Conservation (phyloP, 2,797 vertebrate species). For the Sphaeramia orbicularis region DNA sequence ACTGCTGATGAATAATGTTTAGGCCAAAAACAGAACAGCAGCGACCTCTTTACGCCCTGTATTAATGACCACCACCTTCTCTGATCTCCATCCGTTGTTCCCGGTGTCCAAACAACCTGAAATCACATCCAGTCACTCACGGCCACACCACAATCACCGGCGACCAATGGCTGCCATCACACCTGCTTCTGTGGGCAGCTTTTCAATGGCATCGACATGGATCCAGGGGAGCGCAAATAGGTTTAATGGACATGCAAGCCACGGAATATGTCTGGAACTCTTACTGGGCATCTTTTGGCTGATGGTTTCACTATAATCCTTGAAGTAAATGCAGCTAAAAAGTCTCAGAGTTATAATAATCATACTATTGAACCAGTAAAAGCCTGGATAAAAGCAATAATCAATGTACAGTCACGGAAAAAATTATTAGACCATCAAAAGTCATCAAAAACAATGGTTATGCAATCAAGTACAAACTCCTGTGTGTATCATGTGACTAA, state of each 20-base stretch:
- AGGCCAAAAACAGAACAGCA: conserved; percentile 28
- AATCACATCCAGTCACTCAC: conserved; percentile 55
- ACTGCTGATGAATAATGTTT: conserved; percentile 64
- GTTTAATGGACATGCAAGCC: conserved; percentile 9
- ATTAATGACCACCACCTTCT: conserved; percentile 50
- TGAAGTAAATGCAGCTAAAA: not conserved
- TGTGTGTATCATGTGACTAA: too few species aligned
- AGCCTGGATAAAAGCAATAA: too few species aligned
- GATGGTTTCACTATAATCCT: too few species aligned
- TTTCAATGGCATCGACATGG: conserved; percentile 10
- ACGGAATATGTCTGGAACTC: not conserved
- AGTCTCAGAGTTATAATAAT: too few species aligned
- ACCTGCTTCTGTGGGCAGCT: conserved; percentile 69
- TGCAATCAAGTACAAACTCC: too few species aligned
- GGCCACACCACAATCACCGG: conserved; percentile 7
- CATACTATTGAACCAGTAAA: too few species aligned
- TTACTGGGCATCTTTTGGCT: conserved; percentile 3
- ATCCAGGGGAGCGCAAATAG: conserved; percentile 22
- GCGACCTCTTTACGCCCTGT: conserved; percentile 44
- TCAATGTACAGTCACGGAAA: too few species aligned
- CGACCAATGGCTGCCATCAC: conserved; percentile 54
- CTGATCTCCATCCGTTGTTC: conserved; percentile 26
- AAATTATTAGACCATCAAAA: too few species aligned
- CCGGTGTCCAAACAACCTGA: conserved; percentile 67
- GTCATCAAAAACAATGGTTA: too few species aligned